Percentiles rank a stretch among this genome's conserved stretches.
phyloP scores from a whole-genome alignment of 2,113 vertebrate genomes.

The Perca fluviatilis region DNA sequence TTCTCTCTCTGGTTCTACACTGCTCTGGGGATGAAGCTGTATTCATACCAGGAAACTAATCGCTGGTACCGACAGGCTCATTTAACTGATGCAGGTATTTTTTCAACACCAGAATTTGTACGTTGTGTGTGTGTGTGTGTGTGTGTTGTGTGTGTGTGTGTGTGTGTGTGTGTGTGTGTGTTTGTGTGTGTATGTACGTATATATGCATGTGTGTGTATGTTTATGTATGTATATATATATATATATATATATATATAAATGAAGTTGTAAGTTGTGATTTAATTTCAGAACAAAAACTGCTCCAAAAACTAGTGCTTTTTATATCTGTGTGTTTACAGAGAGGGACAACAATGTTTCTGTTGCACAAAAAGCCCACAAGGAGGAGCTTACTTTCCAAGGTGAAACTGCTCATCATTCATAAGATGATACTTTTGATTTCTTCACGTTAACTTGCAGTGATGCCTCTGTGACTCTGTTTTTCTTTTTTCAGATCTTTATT shows the following conservation, averaged over 20 bases:
- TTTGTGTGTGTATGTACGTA: too few species aligned
- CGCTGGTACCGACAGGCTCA: constrained; percentile 56
- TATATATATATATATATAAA: too few species aligned
- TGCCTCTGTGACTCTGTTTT: constrained; percentile 12
- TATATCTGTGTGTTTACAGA: constrained; percentile 20
- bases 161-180: too few species aligned
- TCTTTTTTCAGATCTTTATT: constrained; percentile 58
- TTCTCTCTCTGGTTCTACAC: constrained; percentile 60
- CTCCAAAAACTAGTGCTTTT: neutral
- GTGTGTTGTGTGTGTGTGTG: too few species aligned
- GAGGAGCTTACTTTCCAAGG: constrained; percentile 55
- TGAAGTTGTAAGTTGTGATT: neutral
- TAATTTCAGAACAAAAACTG: neutral
- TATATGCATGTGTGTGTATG: too few species aligned
- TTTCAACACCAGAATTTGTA: neutral
- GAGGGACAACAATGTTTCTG: neutral
- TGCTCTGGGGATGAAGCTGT: constrained; percentile 64
- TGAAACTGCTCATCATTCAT: constrained; percentile 8
- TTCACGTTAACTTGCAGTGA: neutral
- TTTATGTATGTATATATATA: too few species aligned
- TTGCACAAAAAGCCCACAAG: neutral
- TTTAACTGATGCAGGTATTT: constrained; percentile 27
- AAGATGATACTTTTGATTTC: neutral
- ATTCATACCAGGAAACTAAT: constrained; percentile 68
- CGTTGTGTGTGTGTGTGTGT: too few species aligned